Percentiles rank a stretch among this genome's conserved stretches.
Conservation (phyloP, 2,888 invertebrate species). For the Seladonia tumulorum region DNA sequence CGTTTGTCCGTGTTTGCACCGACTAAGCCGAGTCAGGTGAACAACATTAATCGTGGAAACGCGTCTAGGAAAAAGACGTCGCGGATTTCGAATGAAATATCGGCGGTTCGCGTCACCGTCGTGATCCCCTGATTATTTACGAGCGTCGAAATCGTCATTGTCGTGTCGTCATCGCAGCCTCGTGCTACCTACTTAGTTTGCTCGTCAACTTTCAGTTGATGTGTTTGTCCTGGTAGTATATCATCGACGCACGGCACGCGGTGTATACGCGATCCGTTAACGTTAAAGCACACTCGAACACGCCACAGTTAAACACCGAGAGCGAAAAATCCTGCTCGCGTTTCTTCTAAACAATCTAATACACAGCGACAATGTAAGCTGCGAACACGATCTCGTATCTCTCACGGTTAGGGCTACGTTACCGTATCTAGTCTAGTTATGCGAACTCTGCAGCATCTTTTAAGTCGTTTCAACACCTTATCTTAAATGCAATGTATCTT, state of each 20-base stretch:
- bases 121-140: conserved; percentile 33
- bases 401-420: neutral
- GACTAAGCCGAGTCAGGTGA: neutral
- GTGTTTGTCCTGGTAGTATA: neutral
- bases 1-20: neutral
- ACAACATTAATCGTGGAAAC: neutral
- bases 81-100: neutral
- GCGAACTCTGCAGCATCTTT: neutral
- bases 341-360: neutral
- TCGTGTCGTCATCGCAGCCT: conserved; percentile 27
- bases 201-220: conserved; percentile 3
- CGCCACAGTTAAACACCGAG: neutral
- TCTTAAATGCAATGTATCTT: neutral
- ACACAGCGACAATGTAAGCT: neutral
- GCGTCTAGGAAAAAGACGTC: neutral
- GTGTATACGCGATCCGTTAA: neutral
- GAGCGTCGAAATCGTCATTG: conserved; percentile 13
- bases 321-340: neutral
- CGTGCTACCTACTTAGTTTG: conserved; percentile 5
- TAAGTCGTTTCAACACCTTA: neutral
- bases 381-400: neutral
- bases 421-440: neutral
- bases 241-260: neutral
- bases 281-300: neutral
- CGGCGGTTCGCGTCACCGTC: neutral